Conservation (phyloP, 2,113 vertebrate species). For the Ailuropoda melanoleuca region DNA sequence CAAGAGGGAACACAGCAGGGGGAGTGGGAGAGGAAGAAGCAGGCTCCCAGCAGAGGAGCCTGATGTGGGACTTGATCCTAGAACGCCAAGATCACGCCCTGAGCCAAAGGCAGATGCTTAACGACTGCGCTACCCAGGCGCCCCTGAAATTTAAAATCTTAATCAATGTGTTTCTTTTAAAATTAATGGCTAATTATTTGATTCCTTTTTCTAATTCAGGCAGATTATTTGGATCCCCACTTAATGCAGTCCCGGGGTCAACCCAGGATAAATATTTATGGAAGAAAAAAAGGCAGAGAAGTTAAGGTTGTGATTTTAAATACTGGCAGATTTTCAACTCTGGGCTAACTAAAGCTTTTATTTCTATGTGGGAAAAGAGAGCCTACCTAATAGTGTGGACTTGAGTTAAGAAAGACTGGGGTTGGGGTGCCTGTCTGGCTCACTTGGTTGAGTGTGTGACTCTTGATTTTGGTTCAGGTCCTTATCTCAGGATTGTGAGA, state of each 20-base stretch:
- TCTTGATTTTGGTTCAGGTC: background rate
- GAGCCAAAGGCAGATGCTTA: no score
- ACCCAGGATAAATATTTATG: background rate
- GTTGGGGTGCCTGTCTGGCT: background rate
- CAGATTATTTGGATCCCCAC: background rate
- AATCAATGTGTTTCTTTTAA: background rate
- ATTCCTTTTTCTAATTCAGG: background rate
- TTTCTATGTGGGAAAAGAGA: background rate
- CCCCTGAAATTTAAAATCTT: background rate
- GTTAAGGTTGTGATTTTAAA: background rate
- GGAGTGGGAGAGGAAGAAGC: no score
- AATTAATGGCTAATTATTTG: background rate
- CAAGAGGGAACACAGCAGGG: no score
- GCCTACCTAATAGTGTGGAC: background rate
- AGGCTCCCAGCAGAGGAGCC: no score
- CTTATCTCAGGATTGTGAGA: background rate
- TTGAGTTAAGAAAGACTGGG: background rate
- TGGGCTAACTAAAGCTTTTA: background rate
- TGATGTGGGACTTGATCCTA: no score
- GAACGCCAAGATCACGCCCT: no score
- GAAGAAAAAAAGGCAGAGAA: background rate
- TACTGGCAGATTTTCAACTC: background rate
- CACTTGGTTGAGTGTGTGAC: background rate
- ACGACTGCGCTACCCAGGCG: no score
- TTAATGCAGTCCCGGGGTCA: background rate